Evolutionary conservation across 2,113 vertebrate genomes (phyloP), one percentile per base, ranked within the genome.

Genomic region (Oophaga pumilio): DNA sequence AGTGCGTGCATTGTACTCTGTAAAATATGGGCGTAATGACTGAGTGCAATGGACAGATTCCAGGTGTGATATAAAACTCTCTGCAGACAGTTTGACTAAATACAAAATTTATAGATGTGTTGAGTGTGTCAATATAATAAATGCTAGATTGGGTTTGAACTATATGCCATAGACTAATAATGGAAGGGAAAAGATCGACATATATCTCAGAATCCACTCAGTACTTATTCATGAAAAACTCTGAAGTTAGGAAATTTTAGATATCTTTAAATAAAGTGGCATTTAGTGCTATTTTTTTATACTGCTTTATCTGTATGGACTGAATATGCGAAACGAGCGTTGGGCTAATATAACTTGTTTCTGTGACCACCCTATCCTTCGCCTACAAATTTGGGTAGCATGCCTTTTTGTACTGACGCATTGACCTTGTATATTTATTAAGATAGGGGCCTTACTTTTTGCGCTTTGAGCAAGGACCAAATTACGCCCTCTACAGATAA

Each of bases 11-110:
- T 78, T 78, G 57, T 62, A 53, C 57, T 66, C 57, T 9, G 28
- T 13, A 86, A 33, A 50, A 43, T 83, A 62, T 89, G 73, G 60
- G n/a, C 26, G 52, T 78, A 86, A 86, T 33, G 85, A 62, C 62
- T 79, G 60, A 79, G 53, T 60, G 6, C 60, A 78, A 80, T 86
- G 76, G 76, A 56, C 78, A n/a, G 24, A 53, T 69, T 86, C 81
- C 81, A 83, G 50, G n/a, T 83, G 62, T 53, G 81, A 68, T 69
- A 53, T 53, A 69, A 68, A 83, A 83, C 62, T 83, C 49, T 28
- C n/a, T 53, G 10, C n/a, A 50, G 81, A 49, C 49, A 69, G n/a
- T 3, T 83, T 83, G 81, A 68, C 43, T 69, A 64, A 24, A 26
- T 14, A 52, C n/a, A 83, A 20, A 43, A 83, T 69, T 68, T 68